Evolutionary conservation across 2,797 vertebrate genomes (phyloP).

Genomic region (Cetoscarus ocellatus): DNA sequence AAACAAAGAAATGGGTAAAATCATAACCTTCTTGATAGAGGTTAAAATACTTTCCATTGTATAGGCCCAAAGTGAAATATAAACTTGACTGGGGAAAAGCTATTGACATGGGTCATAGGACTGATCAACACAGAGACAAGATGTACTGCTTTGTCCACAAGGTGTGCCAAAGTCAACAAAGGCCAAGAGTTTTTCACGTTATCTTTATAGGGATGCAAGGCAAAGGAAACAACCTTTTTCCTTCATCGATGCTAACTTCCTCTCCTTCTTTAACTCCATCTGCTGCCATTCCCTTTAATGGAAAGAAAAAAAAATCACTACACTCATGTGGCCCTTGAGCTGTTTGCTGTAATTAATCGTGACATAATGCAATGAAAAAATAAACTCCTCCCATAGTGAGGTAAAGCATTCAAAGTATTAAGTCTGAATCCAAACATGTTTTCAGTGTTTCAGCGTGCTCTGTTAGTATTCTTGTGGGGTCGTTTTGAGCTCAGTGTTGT

Average conservation of each 20-base stretch:
- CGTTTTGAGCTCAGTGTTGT: conserved; percentile 14
- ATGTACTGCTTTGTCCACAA: no score
- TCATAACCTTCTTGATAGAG: no score
- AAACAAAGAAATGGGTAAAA: no score
- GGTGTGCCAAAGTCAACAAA: background rate
- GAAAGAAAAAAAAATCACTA: background rate
- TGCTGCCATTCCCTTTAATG: background rate
- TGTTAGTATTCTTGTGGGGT: conserved; percentile 46
- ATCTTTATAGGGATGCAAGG: background rate
- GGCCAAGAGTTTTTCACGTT: no score
- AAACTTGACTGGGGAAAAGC: no score
- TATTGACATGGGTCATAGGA: no score
- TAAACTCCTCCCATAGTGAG: background rate
- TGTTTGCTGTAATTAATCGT: background rate
- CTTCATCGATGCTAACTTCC: background rate
- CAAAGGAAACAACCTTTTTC: background rate
- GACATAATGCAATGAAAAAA: background rate
- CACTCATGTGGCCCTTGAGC: background rate
- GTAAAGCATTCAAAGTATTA: background rate
- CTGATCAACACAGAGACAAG: no score
- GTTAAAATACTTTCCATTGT: no score
- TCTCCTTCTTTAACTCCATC: background rate
- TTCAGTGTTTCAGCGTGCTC: conserved; percentile 3
- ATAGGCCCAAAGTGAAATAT: no score
- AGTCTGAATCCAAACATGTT: background rate